Conservation (phyloP, 2,113 vertebrate genomes). For the Heptranchias perlo region DNA sequence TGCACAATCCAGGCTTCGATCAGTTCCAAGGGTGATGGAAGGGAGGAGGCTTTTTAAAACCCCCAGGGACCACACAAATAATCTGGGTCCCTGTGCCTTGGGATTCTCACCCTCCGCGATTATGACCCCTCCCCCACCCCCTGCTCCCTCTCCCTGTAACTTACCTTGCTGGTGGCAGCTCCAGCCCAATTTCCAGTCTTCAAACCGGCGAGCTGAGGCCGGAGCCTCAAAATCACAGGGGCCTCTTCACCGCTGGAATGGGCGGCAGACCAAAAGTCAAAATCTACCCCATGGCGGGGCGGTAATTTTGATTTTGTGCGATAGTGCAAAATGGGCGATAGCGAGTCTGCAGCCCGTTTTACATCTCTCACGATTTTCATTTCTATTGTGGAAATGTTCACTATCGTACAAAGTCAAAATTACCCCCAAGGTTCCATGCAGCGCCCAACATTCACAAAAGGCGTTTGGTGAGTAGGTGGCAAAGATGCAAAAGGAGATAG, state of each 20-base stretch:
- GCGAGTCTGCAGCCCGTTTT: not conserved
- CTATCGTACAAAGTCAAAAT: not conserved
- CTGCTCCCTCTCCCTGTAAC: not conserved
- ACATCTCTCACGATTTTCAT: not conserved
- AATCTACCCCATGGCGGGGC: not conserved
- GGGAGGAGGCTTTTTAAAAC: not conserved
- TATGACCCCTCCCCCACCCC: not conserved
- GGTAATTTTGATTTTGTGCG: not conserved
- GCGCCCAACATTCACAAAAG: not conserved
- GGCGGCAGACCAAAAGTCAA: not conserved
- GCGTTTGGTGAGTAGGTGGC: no score
- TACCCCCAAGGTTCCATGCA: not conserved
- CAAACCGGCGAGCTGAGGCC: not conserved
- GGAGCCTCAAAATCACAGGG: not conserved
- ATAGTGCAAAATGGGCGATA: not conserved
- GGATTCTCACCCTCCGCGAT: not conserved
- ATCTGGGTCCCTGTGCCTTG: not conserved
- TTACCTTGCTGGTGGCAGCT: not conserved
- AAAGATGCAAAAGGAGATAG: not conserved
- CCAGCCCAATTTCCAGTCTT: not conserved
- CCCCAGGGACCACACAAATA: not conserved
- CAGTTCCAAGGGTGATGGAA: not conserved
- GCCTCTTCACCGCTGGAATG: not conserved
- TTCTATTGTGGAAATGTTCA: not conserved
- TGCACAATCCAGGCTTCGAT: not conserved